Evolutionary conservation across 1,140 invertebrate species (phyloP), one percentile per base, ranked within the genome.

Genomic region (Caenorhabditis remanei): DNA sequence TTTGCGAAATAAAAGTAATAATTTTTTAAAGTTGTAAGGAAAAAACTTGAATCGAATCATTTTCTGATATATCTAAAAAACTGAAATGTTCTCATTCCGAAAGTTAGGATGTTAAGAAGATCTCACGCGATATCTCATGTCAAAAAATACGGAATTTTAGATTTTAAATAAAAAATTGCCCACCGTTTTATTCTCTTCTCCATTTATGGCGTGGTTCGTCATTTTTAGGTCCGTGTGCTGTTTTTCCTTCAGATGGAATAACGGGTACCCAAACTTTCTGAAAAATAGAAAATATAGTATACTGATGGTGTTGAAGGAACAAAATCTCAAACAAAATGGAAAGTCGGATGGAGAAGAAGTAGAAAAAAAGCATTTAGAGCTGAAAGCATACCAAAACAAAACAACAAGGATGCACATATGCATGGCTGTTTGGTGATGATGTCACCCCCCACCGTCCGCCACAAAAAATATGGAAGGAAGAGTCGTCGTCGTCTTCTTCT

Each of bases 51-150:
- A 50, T 79, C 46, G 41, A 71, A 71, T 71, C 0, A 32, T 32
- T 32, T 32, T 1, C 2, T 32, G 32, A n/a, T n/a, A n/a, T 32
- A 0, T 32, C 32, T 32, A 1, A 2, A 32, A 32, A 32, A 32
- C 32, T n/a, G n/a, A n/a, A n/a, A 65, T 65, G 63, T 32, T 40
- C 3, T 11, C 3, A 65, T 13, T 5, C 9, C 4, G 41, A 41
- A 40, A 40, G 63, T 65, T 65, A 71, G n/a, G 4, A 46, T 19
- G 16, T 71, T 71, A 16, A 43, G 41, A 46, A 53, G 19, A 46
- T n/a, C n/a, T n/a, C 71, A 79, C 71, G 71, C 71, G 19, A 79
- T 79, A 16, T 79, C 71, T 79, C 71, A 79, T 79, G 71, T 79
- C 21, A 71, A 14, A 46, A 4, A 32, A 24, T 71, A 21, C 32